Evolutionary conservation across 2,888 invertebrate species (phyloP).

Genomic region (Caradrina clavipalpis): DNA sequence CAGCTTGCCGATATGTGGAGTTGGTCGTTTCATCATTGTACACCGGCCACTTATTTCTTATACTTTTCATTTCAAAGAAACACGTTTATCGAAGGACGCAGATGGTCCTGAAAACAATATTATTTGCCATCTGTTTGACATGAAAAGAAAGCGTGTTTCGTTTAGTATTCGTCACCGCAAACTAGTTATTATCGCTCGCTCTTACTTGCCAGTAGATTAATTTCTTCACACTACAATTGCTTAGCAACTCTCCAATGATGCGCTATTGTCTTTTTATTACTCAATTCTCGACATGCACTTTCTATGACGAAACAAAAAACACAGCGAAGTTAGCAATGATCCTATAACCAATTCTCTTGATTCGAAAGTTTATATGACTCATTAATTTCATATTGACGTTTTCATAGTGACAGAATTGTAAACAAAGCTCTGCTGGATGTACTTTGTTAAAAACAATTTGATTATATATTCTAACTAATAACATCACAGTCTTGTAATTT

Average conservation of each 20-base stretch:
- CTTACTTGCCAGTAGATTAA: constrained; percentile 74
- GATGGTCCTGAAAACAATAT: constrained; percentile 62
- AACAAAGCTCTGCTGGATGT: neutral
- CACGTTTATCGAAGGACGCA: constrained; percentile 54
- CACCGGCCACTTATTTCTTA: constrained; percentile 44
- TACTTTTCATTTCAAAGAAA: constrained; percentile 58
- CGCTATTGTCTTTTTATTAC: constrained; percentile 76
- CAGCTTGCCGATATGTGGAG: constrained; percentile 62
- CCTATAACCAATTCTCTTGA: constrained; percentile 51
- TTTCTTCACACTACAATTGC: constrained; percentile 72
- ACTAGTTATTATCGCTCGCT: constrained; percentile 69
- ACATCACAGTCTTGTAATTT: neutral
- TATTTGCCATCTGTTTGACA: constrained; percentile 64
- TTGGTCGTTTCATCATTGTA: constrained; percentile 65
- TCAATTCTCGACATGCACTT: constrained; percentile 70
- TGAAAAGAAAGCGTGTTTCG: constrained; percentile 75
- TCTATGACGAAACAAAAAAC: constrained; percentile 69
- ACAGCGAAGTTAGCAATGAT: constrained; percentile 50
- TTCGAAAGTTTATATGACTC: constrained; percentile 61
- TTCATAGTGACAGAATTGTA: constrained; percentile 1
- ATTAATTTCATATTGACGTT: constrained; percentile 11
- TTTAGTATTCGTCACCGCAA: constrained; percentile 67
- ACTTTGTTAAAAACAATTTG: neutral
- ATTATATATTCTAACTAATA: too few relatives aligned
- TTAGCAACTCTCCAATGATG: constrained; percentile 68